Conservation (phyloP, 2,797 vertebrate genomes). For the Propithecus perrieri region DNA sequence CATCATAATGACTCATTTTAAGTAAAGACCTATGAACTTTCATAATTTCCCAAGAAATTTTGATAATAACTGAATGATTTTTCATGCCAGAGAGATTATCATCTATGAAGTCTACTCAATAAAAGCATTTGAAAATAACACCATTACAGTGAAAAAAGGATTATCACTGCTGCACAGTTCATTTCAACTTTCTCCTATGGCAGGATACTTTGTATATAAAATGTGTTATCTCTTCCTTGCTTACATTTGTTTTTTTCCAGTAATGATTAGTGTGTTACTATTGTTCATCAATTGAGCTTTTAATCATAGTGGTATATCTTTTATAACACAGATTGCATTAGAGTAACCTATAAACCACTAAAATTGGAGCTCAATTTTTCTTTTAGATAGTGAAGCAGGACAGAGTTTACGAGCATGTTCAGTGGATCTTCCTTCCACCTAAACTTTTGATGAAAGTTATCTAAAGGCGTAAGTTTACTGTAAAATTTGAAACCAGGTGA, state of each 20-base stretch:
- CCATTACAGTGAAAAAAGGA: neutral
- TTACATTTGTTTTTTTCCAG: constrained; percentile 73
- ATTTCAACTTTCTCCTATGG: constrained; percentile 58
- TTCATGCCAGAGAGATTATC: neutral
- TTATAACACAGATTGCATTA: constrained; percentile 71
- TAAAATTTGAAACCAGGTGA: neutral
- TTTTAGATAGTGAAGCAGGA: constrained; percentile 32
- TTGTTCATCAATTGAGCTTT: constrained; percentile 56
- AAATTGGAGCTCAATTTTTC: constrained; percentile 64
- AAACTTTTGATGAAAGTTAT: neutral
- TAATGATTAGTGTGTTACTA: constrained; percentile 76
- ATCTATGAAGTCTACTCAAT: neutral
- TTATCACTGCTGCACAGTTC: neutral
- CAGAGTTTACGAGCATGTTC: neutral
- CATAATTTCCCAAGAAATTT: constrained; percentile 23
- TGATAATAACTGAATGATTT: neutral
- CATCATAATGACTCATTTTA: neutral
- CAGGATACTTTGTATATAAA: constrained; percentile 79
- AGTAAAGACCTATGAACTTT: neutral
- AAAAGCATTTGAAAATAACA: neutral
- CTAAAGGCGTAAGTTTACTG: neutral
- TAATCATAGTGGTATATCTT: constrained; percentile 73
- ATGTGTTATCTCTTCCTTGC: constrained; percentile 72
- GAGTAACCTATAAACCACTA: constrained; percentile 66
- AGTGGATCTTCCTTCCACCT: neutral